These are phyloP conservation scores for Vidua chalybeata DNA, from an alignment of 2,113 vertebrate species.

Conservation along the genomic window DNA sequence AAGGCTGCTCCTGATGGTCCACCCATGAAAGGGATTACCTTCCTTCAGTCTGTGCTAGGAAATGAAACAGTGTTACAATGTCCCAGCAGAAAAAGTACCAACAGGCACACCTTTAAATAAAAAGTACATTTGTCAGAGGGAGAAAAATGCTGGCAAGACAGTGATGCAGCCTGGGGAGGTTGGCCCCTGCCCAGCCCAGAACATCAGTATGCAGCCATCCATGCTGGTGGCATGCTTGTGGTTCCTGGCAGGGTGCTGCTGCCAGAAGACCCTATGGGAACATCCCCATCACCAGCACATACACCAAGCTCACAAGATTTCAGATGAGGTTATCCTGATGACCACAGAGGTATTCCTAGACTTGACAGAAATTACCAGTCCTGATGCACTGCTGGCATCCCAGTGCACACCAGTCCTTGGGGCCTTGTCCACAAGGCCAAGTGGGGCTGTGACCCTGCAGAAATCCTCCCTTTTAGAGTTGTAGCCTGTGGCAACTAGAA, in stretches of 20 bases:
- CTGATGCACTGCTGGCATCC: background rate
- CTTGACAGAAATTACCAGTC: background rate
- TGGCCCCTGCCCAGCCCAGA: background rate
- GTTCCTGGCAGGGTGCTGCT: background rate
- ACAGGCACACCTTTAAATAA: background rate
- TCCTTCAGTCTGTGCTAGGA: background rate
- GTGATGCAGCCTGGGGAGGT: rapidly evolving
- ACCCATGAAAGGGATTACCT: background rate
- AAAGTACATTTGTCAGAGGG: background rate
- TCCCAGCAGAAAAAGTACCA: background rate
- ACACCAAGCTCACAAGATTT: background rate
- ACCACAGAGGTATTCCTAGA: background rate
- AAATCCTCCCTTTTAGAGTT: background rate
- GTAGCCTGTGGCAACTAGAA: background rate
- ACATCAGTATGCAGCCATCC: background rate
- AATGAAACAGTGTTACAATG: rapidly evolving
- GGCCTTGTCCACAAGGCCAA: background rate
- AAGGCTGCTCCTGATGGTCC: background rate
- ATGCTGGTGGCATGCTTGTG: too few species aligned
- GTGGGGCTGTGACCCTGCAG: background rate
- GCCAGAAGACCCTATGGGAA: background rate
- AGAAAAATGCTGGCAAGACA: background rate
- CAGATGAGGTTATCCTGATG: background rate
- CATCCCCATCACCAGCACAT: background rate
- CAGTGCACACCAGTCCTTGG: rapidly evolving